A percentile compares a stretch with the other conserved stretches of the same genome.
Evolutionary conservation across 2,113 vertebrate genomes (phyloP).

Genomic region (Nerophis lumbriciformis): DNA sequence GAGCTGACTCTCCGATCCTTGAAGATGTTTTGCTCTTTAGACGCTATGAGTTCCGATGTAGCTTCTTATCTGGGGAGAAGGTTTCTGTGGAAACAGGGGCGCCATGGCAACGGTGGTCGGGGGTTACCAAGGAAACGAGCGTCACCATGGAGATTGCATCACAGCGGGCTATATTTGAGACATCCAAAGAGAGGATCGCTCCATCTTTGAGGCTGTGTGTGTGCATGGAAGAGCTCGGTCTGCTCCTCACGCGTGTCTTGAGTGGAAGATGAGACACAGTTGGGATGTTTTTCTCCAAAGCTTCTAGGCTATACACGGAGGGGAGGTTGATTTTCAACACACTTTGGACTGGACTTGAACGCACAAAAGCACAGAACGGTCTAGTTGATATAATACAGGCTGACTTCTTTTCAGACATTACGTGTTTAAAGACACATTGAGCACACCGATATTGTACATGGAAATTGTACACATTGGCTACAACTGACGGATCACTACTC

Average conservation of each 20-base stretch:
- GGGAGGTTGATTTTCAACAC: conserved; percentile 20
- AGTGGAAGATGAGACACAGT: conserved; percentile 27
- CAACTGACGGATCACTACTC: conserved; percentile 50
- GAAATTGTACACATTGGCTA: conserved; percentile 13
- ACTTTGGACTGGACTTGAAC: conserved; percentile 56
- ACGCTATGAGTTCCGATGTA: conserved; percentile 43
- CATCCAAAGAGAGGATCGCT: conserved; percentile 82
- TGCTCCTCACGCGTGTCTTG: conserved; percentile 46
- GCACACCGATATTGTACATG: conserved; percentile 45
- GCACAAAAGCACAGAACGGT: conserved; percentile 52
- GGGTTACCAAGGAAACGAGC: conserved; percentile 90
- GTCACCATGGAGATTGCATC: conserved; percentile 92
- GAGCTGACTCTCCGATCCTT: not conserved
- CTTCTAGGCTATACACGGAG: not conserved
- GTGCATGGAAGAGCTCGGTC: conserved; percentile 9
- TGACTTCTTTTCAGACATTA: conserved; percentile 46
- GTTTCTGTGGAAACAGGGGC: conserved; percentile 83
- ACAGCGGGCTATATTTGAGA: conserved; percentile 82
- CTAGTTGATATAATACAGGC: conserved; percentile 49
- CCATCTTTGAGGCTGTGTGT: conserved; percentile 50
- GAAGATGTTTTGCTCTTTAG: conserved; percentile 21
- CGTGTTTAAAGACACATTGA: conserved; percentile 42
- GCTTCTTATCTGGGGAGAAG: conserved; percentile 79
- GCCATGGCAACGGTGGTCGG: conserved; percentile 91
- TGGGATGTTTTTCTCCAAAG: conserved; percentile 5